Evolutionary conservation across 2,888 invertebrate genomes (phyloP).

Genomic region (Coelinius sp.): DNA sequence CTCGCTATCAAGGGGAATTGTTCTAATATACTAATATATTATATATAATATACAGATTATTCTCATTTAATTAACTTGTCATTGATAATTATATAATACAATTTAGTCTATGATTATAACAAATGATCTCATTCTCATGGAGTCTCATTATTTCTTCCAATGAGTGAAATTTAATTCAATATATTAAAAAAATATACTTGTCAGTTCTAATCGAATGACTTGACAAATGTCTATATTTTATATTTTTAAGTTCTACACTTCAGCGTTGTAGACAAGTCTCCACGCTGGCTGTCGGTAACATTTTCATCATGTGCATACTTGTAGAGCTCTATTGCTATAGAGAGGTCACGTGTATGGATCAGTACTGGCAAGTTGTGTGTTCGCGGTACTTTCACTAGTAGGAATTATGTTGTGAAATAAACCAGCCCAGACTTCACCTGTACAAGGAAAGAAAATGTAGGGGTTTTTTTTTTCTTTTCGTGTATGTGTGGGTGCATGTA

Average conservation of each 20-base stretch:
- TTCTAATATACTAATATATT: too few species aligned
- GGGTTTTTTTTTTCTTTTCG: background rate
- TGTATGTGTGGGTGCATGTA: background rate
- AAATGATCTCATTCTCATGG: background rate
- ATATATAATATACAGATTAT: too few species aligned
- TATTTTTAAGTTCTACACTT: slow-evolving; percentile 12
- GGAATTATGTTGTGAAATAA: slow-evolving; percentile 29
- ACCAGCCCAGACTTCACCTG: slow-evolving; percentile 17
- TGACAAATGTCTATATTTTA: background rate
- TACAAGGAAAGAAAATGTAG: background rate
- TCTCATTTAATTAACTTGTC: too few species aligned
- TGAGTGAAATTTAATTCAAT: background rate
- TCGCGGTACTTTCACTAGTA: slow-evolving; percentile 25
- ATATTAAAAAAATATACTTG: background rate
- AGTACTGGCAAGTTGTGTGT: background rate
- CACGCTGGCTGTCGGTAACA: slow-evolving; percentile 1
- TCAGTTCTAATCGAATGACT: background rate
- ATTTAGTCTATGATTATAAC: too few species aligned
- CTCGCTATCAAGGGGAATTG: too few species aligned
- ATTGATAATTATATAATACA: too few species aligned
- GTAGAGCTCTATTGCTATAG: background rate
- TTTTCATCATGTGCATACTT: slow-evolving; percentile 1
- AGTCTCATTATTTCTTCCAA: background rate
- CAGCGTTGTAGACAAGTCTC: background rate
- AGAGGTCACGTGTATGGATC: slow-evolving; percentile 3